These are phyloP conservation scores for Eledona agricola DNA, from an alignment of 2,888 invertebrate species.

Conservation along the genomic window DNA sequence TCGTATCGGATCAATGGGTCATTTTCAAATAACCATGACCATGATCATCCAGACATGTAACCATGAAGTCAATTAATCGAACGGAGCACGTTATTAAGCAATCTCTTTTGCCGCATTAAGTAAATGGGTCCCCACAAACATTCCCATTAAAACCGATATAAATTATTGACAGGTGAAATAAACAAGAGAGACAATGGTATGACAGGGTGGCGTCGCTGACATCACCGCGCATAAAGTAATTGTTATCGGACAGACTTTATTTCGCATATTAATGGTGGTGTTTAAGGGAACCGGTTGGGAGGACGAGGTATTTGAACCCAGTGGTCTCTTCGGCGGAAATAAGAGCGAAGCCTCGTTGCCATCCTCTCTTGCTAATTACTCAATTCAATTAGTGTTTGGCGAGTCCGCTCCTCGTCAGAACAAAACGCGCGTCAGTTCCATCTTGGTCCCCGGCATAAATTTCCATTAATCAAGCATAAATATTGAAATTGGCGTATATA, in stretches of 20 bases:
- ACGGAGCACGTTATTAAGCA: slow-evolving; percentile 23
- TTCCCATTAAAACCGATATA: slow-evolving; percentile 17
- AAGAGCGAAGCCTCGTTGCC: background rate
- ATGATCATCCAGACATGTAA: too few relatives aligned
- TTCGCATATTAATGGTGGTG: slow-evolving; percentile 12
- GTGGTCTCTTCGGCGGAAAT: slow-evolving; percentile 2
- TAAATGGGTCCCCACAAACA: slow-evolving; percentile 19
- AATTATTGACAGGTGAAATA: slow-evolving; percentile 28
- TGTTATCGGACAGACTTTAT: slow-evolving; percentile 8
- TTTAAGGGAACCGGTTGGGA: slow-evolving; percentile 13
- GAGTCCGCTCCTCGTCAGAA: too few relatives aligned
- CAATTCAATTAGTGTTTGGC: slow-evolving; percentile 23
- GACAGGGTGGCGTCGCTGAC: background rate
- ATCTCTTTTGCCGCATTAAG: slow-evolving; percentile 30
- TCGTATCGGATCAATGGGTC: too few relatives aligned
- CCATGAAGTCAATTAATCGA: slow-evolving; percentile 22
- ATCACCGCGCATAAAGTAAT: slow-evolving; percentile 3
- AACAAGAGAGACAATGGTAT: slow-evolving; percentile 10
- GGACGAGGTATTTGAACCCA: slow-evolving; percentile 10
- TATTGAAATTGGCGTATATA: slow-evolving; percentile 32
- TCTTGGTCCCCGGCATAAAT: slow-evolving; percentile 33
- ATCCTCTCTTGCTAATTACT: slow-evolving; percentile 14
- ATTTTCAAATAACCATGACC: too few relatives aligned
- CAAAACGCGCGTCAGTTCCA: slow-evolving; percentile 13
- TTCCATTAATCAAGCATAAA: slow-evolving; percentile 33